Conservation (phyloP, 64 coral and sea anemone species). For the Anthopleura sola region DNA sequence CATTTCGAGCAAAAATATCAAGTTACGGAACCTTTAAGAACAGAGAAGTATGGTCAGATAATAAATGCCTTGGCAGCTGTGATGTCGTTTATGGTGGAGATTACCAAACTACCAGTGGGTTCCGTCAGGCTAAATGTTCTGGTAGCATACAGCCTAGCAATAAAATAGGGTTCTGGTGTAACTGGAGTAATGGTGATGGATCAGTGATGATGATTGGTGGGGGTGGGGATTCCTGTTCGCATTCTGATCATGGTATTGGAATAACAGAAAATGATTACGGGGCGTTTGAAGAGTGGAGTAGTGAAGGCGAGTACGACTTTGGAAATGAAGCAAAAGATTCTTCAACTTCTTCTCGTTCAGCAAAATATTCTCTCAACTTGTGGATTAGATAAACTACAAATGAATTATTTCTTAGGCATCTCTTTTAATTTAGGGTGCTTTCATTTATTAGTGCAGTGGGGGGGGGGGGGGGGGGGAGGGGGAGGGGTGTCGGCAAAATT, state of each 20-base stretch:
- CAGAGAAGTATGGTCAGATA: background rate
- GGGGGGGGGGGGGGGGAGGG: no score
- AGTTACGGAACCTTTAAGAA: constrained; percentile 21
- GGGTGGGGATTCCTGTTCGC: background rate
- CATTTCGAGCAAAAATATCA: constrained; percentile 31
- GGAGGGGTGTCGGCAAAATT: no score
- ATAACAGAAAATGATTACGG: background rate
- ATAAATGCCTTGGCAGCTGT: constrained; percentile 6
- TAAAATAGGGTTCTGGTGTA: constrained; percentile 24
- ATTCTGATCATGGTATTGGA: constrained; percentile 23
- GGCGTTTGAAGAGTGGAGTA: no score
- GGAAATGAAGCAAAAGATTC: background rate
- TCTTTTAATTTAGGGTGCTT: no score
- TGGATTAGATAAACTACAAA: background rate
- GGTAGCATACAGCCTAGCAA: background rate
- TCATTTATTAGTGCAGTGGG: no score
- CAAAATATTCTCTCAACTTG: background rate
- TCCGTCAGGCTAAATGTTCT: background rate
- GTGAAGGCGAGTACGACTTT: background rate
- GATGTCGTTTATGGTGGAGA: constrained; percentile 10
- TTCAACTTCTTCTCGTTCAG: background rate
- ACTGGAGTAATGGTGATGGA: background rate
- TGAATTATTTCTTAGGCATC: no score
- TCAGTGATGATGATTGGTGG: constrained; percentile 32
- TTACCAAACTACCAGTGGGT: background rate